Base-by-base conservation (phyloP, 2,888 invertebrate species). In the Acleris laterana region DNA sequence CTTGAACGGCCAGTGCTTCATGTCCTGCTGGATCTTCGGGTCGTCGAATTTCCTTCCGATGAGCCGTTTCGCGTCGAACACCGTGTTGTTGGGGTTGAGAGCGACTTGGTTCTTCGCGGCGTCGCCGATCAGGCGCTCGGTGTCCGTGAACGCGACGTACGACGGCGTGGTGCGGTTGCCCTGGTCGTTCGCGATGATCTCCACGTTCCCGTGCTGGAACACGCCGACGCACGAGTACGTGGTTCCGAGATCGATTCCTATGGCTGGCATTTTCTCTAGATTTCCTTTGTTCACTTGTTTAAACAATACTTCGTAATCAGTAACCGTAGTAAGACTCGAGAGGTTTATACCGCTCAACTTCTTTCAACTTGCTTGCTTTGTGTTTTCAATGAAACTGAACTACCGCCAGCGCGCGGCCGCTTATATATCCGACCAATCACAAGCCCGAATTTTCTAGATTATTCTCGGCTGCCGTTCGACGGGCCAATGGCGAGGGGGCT, bases 131-230 rank as follows among this genome's bases (percentile, higher is more conserved):
- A 94, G 86, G 55, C 94, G 82, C 75, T 94, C 94, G 17, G 90
- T 90, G 73, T 94, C 94, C 7, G 82, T 94, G 80, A 95, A 95
- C 13, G 96, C 95, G 87, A 96, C 96, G 48, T 96, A 96, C 72
- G 95, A 95, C 32, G 96, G 96, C 48, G 96, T 96, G n/a, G 96
- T 96, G 49, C 96, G 90, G 80, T 96, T 96, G 60, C 96, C 96
- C 84, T 96, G 96, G 77, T 96, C 96, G 77, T 96, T 96, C 69
- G 96, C 96, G 75, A 96, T 96, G 76, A 95, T 95, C 80, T 95
- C 95, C 53, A 95, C 95, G 81, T 95, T 94, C 68, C 94, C 95
- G 76, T 95, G 94, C 76, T 95, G 95, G 93, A 95, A 96, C 3
- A 96, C 95, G 65, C 95, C 96, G 55, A 96, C 95, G 78, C 96